Percentiles rank a stretch among this genome's conserved stretches.
Evolutionary conservation across 2,797 vertebrate species (phyloP).

Genomic region (Dendrocincla fuliginosa): DNA sequence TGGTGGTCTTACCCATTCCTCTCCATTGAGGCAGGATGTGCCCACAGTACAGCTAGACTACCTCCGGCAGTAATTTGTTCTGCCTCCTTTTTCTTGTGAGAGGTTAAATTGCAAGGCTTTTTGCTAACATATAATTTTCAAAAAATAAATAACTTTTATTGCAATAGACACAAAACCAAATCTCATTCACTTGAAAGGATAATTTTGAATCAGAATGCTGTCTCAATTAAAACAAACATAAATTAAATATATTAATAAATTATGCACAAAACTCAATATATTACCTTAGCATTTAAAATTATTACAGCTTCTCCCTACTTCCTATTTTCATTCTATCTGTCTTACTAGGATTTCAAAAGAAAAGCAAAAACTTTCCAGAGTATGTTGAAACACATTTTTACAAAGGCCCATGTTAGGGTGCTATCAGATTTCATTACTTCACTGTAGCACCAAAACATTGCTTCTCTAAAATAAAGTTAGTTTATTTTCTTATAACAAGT

Average conservation of each 20-base stretch:
- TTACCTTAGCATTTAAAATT: accelerated
- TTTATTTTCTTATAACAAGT: background rate
- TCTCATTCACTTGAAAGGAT: background rate
- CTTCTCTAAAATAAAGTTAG: background rate
- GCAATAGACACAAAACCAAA: background rate
- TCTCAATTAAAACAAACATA: background rate
- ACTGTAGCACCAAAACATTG: background rate
- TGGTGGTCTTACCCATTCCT: background rate
- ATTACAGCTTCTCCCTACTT: background rate
- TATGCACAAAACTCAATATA: background rate
- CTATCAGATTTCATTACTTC: background rate
- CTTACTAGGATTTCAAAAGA: background rate
- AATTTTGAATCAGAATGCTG: background rate
- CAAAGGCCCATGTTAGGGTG: background rate
- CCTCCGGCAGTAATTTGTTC: background rate
- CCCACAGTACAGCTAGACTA: accelerated
- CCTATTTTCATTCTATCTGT: background rate
- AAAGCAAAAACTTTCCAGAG: background rate
- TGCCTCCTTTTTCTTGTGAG: background rate
- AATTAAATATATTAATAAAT: background rate
- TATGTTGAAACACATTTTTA: background rate
- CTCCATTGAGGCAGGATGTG: background rate
- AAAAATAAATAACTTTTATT: background rate
- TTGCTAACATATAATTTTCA: background rate
- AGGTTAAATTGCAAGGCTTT: background rate